A percentile compares a stretch with the other conserved stretches of the same genome.
phyloP scores from a whole-genome alignment of 2,113 vertebrate species.

The Tretioscincus oriximinensis region DNA sequence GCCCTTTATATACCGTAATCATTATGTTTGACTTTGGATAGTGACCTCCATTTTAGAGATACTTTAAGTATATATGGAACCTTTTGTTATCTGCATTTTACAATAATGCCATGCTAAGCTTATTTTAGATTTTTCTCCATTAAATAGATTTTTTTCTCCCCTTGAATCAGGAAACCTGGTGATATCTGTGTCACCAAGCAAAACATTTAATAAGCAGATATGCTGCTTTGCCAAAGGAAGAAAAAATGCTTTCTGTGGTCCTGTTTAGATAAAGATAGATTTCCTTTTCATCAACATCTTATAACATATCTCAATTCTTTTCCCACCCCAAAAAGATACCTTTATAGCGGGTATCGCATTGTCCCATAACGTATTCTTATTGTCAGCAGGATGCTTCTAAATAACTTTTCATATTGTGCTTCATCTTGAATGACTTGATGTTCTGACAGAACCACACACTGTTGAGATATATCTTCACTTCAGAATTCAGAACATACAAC shows the following conservation, averaged over 20 bases:
- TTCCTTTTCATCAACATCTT: too few relatives aligned
- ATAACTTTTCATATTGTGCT: constrained; percentile 37
- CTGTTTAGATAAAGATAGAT: constrained; percentile 32
- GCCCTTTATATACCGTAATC: background rate
- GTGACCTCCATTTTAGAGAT: background rate
- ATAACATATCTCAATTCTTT: constrained; percentile 24
- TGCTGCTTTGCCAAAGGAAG: constrained; percentile 23
- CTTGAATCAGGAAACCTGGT: background rate
- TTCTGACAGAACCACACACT: constrained; percentile 56
- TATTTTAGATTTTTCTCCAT: background rate
- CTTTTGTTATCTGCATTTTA: background rate
- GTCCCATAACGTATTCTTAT: constrained; percentile 56
- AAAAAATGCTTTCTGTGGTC: constrained; percentile 4
- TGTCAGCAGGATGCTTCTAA: constrained; percentile 39
- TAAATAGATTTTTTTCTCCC: background rate
- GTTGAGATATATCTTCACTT: constrained; percentile 50
- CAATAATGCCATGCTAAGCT: background rate
- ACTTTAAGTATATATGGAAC: background rate
- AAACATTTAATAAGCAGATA: constrained; percentile 30
- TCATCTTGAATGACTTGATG: constrained; percentile 54
- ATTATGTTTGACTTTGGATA: background rate
- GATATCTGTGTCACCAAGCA: constrained; percentile 12
- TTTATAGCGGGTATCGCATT: constrained; percentile 33
- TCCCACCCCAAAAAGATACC: constrained; percentile 20
- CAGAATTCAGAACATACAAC: constrained; percentile 29